Base-by-base conservation (phyloP, 2,888 invertebrate species). In the Subacronicta megacephala region DNA sequence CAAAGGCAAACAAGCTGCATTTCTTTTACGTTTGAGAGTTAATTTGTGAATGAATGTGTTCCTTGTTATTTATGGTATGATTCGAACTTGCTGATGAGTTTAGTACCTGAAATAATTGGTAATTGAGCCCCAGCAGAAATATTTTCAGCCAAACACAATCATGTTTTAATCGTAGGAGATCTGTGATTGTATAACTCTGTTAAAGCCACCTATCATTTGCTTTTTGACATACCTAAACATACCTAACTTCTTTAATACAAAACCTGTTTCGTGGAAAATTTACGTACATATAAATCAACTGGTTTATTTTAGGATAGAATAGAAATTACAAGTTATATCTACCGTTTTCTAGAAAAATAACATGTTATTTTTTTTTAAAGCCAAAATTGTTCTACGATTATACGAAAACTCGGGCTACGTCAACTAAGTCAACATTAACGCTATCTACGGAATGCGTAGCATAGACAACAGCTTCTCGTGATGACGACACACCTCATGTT, bases 361-460 rank as follows among this genome's bases (percentile, higher is more conserved):
- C n/a, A n/a, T n/a, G n/a, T n/a, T n/a, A n/a, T n/a, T n/a, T n/a
- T n/a, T n/a, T n/a, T n/a, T n/a, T n/a, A n/a, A n/a, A n/a, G n/a
- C n/a, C n/a, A n/a, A n/a, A n/a, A n/a, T n/a, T n/a, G n/a, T 37
- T 53, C 29, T 1, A 9, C 23, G 23, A n/a, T n/a, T n/a, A n/a
- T 17, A 13, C 20, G 13, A 20, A 50, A 66, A 61, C 41, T 37
- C 20, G 15, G 7, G 7, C 13, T 54, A 58, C 54, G 13, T 57
- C 54, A 54, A 75, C 68, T 70, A 56, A 60, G 76, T 80, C 50
- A 75, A 79, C 80, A 82, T 81, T 79, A 81, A 67, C 67, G 69
- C 83, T 91, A 89, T 91, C 90, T 89, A 62, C 71, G 89, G 90
- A 88, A 91, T 90, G 90, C 82, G 79, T 49, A 67, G 42, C 52